Evolutionary conservation across 37 sponge, comb jelly and placozoan species (phyloP), one percentile per base, ranked within the genome.

Genomic region (Cladorhizidae sp.): DNA sequence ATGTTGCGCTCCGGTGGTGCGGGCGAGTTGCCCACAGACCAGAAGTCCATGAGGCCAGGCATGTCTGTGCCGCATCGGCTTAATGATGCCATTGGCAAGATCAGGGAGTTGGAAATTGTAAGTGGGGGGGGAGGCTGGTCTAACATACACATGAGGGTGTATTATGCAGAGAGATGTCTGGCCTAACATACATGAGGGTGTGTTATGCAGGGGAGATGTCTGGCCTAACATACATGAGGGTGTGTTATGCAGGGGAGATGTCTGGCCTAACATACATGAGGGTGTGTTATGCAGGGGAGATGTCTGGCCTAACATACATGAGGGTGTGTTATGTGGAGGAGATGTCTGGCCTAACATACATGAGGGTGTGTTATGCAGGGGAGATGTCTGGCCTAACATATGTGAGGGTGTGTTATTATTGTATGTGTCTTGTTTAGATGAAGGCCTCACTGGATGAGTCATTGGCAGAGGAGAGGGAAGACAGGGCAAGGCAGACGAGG

Each of bases 41-140:
- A 43, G 22, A 71, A 45, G 36, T 2, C 43, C 2, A 22, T 15
- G 22, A 26, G 1, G 32, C 29, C 42, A 20, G 71, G 41, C 18
- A 23, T 41, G 28, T 14, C 45, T 36, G 8, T 40, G n/a, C 68
- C 61, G 5, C 28, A 61, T 35, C 18, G 80, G 25, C 56, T 79
- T 22, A 79, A 67, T 79, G 80, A 79, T 68, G 80, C 80, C 0
- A 6, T 79, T 8, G 80, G 70, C n/a, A 50, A 33, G 37, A 23
- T 68, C 38, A 79, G 54, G 21, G 56, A 79, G 20, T 37, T 69
- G 25, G 69, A 67, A 25, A 38, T 37, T 28, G 79, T 9, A 45
- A 45, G 49, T 9, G 9, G 49, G 49, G 9, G 49, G 9, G 49
- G 49, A 12, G 49, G 5, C n/a, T n/a, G n/a, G n/a, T n/a, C n/a